Percentiles rank a stretch among this genome's conserved stretches.
phyloP scores from a whole-genome alignment of 2,888 invertebrate genomes.

The Drosophila nigritarsus region DNA sequence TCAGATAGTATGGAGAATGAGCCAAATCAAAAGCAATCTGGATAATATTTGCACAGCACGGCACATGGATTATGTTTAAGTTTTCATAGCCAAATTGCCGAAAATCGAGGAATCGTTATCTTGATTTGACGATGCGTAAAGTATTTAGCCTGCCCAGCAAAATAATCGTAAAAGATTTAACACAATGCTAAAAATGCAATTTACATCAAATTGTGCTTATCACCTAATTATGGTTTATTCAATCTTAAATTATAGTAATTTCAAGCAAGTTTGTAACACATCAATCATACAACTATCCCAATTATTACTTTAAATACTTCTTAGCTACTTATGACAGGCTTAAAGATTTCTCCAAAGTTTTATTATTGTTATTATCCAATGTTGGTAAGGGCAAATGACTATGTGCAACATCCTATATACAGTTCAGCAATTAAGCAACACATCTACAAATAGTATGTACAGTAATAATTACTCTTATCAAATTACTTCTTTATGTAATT shows the following conservation, averaged over 20 bases:
- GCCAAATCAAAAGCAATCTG: slow-evolving; percentile 71
- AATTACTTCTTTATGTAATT: too few relatives aligned
- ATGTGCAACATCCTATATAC: too few relatives aligned
- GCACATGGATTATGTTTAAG: slow-evolving; percentile 47
- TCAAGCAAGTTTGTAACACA: background rate
- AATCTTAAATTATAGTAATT: background rate
- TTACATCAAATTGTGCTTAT: background rate
- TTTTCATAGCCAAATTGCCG: slow-evolving; percentile 31
- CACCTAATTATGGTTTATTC: background rate
- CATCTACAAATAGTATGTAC: too few relatives aligned
- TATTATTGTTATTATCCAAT: too few relatives aligned
- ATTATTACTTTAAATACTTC: background rate
- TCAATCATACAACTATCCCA: background rate
- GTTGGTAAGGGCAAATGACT: too few relatives aligned
- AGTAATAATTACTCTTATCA: too few relatives aligned
- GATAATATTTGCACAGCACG: slow-evolving; percentile 63
- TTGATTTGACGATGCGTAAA: slow-evolving; percentile 46
- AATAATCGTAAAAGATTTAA: slow-evolving; percentile 8
- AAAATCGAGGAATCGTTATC: slow-evolving; percentile 16
- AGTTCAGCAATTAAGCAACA: too few relatives aligned
- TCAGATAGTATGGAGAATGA: slow-evolving; percentile 34
- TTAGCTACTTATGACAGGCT: background rate
- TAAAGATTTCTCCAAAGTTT: background rate
- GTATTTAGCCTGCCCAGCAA: slow-evolving; percentile 9
- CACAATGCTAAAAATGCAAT: background rate